phyloP scores from a whole-genome alignment of 2,888 invertebrate genomes.

The Nemotelus pantherinus region DNA sequence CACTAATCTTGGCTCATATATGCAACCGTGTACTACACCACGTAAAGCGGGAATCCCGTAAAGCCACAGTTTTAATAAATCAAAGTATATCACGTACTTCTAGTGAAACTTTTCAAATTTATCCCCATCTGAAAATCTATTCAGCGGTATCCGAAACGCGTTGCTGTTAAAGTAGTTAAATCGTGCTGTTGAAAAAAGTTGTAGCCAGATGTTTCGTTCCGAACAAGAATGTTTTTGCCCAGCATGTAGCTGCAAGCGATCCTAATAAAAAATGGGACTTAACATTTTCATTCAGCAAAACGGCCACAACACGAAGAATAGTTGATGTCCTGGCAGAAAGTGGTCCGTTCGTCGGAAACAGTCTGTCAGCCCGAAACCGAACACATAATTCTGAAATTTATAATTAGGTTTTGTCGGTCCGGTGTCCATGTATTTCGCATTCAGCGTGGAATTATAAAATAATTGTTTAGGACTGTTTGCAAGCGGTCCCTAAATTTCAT shows the following conservation, averaged over 20 bases:
- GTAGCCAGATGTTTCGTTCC: slow-evolving; percentile 28
- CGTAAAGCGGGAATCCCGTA: not conserved
- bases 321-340: slow-evolving; percentile 15
- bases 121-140: slow-evolving; percentile 25
- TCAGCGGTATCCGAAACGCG: slow-evolving; percentile 13
- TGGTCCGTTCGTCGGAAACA: not conserved
- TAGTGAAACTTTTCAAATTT: slow-evolving; percentile 43
- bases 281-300: not conserved
- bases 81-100: slow-evolving; percentile 39
- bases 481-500: not conserved
- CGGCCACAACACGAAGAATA: slow-evolving; percentile 26
- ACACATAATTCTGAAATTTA: not conserved
- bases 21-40: not conserved
- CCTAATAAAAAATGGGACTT: slow-evolving; percentile 15
- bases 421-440: slow-evolving; percentile 3
- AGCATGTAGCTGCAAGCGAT: slow-evolving; percentile 7
- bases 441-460: slow-evolving; percentile 17
- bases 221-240: slow-evolving; percentile 4
- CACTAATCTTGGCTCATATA: not conserved
- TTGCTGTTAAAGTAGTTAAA: slow-evolving; percentile 42
- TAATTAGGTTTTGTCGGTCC: slow-evolving; percentile 19
- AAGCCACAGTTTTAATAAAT: slow-evolving; percentile 34
- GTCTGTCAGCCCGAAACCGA: slow-evolving; percentile 15
- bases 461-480: slow-evolving; percentile 3
- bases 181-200: slow-evolving; percentile 8